Percentiles rank a stretch among this genome's conserved stretches.
phyloP scores from a whole-genome alignment of 2,797 vertebrate genomes.

The Erithacus rubecula region DNA sequence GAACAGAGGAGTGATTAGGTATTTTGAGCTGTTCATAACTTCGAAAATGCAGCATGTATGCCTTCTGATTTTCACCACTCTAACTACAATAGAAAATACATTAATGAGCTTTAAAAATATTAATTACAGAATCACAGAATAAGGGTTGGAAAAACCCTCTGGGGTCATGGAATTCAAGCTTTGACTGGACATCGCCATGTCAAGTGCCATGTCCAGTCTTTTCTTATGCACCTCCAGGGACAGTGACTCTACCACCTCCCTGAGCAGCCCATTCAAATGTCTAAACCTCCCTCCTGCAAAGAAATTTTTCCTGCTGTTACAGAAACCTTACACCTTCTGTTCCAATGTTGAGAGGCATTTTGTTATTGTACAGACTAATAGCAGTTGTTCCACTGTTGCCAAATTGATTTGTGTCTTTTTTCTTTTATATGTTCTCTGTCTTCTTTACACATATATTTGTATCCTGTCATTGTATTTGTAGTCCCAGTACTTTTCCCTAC shows the following conservation, averaged over 20 bases:
- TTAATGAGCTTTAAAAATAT: not conserved
- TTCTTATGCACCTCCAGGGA: not conserved
- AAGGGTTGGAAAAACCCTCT: not conserved
- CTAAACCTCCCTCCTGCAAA: not conserved
- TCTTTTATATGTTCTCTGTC: not conserved
- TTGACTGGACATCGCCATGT: not conserved
- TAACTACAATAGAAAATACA: not conserved
- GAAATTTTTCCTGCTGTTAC: not conserved
- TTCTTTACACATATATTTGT: not conserved
- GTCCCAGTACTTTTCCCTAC: not conserved
- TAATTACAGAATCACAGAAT: not conserved
- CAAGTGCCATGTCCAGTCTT: not conserved
- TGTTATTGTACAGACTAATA: not conserved
- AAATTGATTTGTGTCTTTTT: not conserved
- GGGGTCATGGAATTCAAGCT: not conserved
- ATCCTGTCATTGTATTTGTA: not conserved
- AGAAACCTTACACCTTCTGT: not conserved
- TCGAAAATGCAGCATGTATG: not conserved
- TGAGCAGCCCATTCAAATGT: accelerated
- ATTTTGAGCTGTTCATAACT: not conserved
- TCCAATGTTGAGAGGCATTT: not conserved
- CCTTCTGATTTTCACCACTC: not conserved
- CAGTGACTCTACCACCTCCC: not conserved
- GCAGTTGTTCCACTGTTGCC: not conserved
- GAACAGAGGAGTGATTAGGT: not conserved